Percentiles rank a stretch among this genome's conserved stretches.
These are phyloP conservation scores for Melipona bicolor DNA, from an alignment of 2,888 invertebrate species.

Conservation along the genomic window DNA sequence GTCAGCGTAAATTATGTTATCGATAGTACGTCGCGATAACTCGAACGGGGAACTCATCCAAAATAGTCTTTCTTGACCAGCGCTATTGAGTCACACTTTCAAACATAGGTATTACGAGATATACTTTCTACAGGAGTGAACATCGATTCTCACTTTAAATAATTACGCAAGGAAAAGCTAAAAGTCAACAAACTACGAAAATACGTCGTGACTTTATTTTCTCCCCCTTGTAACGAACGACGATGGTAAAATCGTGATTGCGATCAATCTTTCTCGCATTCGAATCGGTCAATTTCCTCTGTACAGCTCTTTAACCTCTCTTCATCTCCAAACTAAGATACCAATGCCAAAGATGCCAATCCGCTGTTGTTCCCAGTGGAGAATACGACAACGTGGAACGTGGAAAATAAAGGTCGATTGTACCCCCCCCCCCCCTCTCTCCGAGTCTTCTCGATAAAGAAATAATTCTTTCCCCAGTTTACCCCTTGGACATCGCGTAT, in stretches of 20 bases:
- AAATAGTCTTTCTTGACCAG: slow-evolving; percentile 39
- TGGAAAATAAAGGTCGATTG: slow-evolving; percentile 19
- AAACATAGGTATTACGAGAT: background rate
- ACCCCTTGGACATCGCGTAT: too few relatives aligned
- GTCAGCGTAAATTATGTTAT: slow-evolving; percentile 48
- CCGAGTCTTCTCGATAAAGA: slow-evolving; percentile 8
- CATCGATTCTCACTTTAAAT: too few relatives aligned
- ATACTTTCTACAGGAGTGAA: background rate
- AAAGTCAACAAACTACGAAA: too few relatives aligned
- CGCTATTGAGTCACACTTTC: background rate
- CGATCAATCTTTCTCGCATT: background rate
- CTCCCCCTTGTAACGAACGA: background rate
- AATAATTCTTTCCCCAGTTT: slow-evolving; percentile 3
- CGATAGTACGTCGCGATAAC: slow-evolving; percentile 42
- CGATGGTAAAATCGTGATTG: background rate
- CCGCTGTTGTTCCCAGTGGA: slow-evolving; percentile 3
- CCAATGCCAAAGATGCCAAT: background rate
- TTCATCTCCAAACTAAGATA: slow-evolving; percentile 11
- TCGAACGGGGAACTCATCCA: slow-evolving; percentile 1
- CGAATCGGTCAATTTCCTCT: background rate
- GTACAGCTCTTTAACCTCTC: background rate
- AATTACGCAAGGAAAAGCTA: too few relatives aligned
- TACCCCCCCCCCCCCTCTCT: background rate
- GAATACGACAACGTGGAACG: slow-evolving; percentile 26
- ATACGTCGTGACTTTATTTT: too few relatives aligned